A percentile compares a stretch with the other conserved stretches of the same genome.
phyloP scores from a whole-genome alignment of 2,888 invertebrate species.

The Chesias legatella region DNA sequence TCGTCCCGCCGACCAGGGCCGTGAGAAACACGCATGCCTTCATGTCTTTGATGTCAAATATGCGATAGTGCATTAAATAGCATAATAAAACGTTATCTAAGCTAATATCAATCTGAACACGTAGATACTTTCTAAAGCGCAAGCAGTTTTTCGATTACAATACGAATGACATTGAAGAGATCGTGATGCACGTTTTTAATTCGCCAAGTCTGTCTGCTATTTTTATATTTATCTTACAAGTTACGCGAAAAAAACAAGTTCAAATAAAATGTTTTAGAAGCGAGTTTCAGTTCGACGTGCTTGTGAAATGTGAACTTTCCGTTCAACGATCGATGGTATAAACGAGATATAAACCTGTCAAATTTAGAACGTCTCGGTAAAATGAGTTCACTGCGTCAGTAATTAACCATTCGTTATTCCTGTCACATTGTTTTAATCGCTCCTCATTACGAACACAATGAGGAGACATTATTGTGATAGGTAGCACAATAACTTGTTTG shows the following conservation, averaged over 20 bases:
- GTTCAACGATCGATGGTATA: conserved; percentile 1
- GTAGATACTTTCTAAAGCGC: conserved; percentile 2
- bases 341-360: conserved; percentile 7
- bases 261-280: too few relatives aligned
- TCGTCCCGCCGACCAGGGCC: conserved; percentile 47
- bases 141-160: background rate
- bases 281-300: too few relatives aligned
- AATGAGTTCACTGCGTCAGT: conserved; percentile 36
- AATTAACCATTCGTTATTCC: conserved; percentile 42
- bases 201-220: too few relatives aligned
- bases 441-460: conserved; percentile 45
- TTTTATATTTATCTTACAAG: too few relatives aligned
- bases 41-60: conserved; percentile 42
- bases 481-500: conserved; percentile 39
- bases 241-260: too few relatives aligned
- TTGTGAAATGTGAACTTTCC: too few relatives aligned
- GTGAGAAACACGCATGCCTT: conserved; percentile 63
- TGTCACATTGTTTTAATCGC: conserved; percentile 37
- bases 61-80: conserved; percentile 25
- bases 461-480: conserved; percentile 29
- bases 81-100: conserved; percentile 10
- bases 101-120: conserved; percentile 7
- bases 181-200: too few relatives aligned
- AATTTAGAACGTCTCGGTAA: conserved; percentile 7
- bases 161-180: too few relatives aligned